Conservation (phyloP, 2,113 vertebrate genomes). For the Myocastor coypus region DNA sequence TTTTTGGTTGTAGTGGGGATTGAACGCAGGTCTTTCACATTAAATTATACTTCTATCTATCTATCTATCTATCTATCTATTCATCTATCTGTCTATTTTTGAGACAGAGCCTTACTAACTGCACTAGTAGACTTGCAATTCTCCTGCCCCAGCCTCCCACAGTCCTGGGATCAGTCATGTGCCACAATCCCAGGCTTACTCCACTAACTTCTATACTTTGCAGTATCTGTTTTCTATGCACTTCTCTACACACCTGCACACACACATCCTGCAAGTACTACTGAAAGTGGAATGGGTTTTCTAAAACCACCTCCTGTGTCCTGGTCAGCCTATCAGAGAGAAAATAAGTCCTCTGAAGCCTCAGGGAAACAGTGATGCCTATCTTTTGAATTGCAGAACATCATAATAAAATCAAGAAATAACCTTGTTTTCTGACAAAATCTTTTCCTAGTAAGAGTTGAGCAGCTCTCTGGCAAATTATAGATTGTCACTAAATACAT, state of each 20-base stretch:
- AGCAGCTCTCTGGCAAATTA: conserved; percentile 14
- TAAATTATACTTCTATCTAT: neutral
- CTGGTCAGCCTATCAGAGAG: neutral
- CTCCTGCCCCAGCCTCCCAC: neutral
- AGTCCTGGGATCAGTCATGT: neutral
- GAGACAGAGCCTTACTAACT: neutral
- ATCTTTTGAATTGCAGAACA: conserved; percentile 19
- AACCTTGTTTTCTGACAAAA: conserved; percentile 27
- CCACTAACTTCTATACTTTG: neutral
- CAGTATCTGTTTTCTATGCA: neutral
- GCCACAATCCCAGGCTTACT: neutral
- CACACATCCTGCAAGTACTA: neutral
- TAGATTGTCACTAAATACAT: neutral
- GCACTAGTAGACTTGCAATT: neutral
- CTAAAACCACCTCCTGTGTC: neutral
- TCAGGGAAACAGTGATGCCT: neutral
- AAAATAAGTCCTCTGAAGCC: neutral
- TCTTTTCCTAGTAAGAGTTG: neutral
- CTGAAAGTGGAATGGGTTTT: conserved; percentile 21
- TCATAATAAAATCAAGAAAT: neutral
- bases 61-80: neutral
- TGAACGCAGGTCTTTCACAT: neutral
- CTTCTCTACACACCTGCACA: neutral
- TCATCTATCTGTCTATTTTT: neutral
- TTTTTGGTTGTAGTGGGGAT: neutral